Percentiles rank a stretch among this genome's conserved stretches.
These are phyloP conservation scores for Buceros bicornis DNA, from an alignment of 2,797 vertebrate genomes.

Conservation along the genomic window DNA sequence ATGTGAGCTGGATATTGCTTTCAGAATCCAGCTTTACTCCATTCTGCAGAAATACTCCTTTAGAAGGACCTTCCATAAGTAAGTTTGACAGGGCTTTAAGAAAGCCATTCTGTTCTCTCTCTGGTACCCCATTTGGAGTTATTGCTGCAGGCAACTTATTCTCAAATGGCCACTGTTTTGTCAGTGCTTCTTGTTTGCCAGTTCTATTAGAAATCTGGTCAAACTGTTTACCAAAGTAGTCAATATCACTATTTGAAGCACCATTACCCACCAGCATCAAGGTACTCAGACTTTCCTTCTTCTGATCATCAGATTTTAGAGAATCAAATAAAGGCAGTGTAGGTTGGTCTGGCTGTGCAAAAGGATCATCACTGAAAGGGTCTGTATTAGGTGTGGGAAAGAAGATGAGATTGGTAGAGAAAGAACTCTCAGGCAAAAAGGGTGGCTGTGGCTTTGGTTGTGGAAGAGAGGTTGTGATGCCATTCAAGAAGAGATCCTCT, in stretches of 20 bases:
- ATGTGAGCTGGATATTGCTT: conserved; percentile 73
- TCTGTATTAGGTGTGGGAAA: conserved; percentile 92
- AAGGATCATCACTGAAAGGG: conserved; percentile 94
- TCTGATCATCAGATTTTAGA: conserved; percentile 77
- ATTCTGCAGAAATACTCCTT: conserved; percentile 72
- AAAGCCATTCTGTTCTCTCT: conserved; percentile 84
- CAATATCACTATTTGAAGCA: conserved; percentile 80
- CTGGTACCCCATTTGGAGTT: conserved; percentile 80
- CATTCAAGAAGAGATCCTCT: conserved; percentile 85
- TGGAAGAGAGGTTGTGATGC: conserved; percentile 82
- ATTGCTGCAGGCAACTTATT: conserved; percentile 76
- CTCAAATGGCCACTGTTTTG: conserved; percentile 88
- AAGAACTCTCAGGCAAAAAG: conserved; percentile 84
- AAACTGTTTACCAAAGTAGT: conserved; percentile 85
- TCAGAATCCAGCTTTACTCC: conserved; percentile 81
- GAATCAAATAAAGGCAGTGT: conserved; percentile 77
- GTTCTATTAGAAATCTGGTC: conserved; percentile 89
- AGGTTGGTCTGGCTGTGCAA: conserved; percentile 80
- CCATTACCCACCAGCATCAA: conserved; percentile 74
- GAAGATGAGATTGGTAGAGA: conserved; percentile 89
- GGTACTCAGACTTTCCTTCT: conserved; percentile 74
- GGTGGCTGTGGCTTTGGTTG: conserved; percentile 81
- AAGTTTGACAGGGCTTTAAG: conserved; percentile 80
- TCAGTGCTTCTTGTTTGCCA: conserved; percentile 84
- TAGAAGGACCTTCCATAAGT: conserved; percentile 82